Evolutionary conservation across 2,888 invertebrate genomes (phyloP).

Genomic region (Drosophila phalerata): DNA sequence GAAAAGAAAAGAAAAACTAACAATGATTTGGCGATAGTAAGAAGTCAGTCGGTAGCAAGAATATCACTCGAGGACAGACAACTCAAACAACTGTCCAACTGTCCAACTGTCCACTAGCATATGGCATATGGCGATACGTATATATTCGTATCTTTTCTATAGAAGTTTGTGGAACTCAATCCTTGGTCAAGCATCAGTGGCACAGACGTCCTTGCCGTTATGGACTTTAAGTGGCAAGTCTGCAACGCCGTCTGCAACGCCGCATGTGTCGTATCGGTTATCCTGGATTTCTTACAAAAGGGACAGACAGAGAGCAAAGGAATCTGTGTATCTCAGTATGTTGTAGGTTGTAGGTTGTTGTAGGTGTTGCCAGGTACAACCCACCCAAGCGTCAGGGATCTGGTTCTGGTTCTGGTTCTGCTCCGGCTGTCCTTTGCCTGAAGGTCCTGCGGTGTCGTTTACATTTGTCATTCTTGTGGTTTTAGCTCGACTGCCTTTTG

Average conservation of each 20-base stretch:
- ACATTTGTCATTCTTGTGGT: conserved; percentile 74
- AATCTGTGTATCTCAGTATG: conserved; percentile 42
- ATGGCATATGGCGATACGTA: conserved; percentile 66
- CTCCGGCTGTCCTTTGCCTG: conserved; percentile 34
- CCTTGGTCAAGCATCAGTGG: conserved; percentile 70
- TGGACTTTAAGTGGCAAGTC: conserved; percentile 64
- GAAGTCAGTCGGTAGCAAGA: conserved; percentile 62
- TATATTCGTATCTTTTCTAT: conserved; percentile 47
- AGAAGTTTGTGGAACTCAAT: conserved; percentile 59
- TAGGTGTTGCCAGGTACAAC: conserved; percentile 72
- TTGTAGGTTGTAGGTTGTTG: conserved; percentile 38
- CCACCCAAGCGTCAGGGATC: conserved; percentile 52
- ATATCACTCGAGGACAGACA: conserved; percentile 39
- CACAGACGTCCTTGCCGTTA: conserved; percentile 33
- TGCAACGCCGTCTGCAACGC: conserved; percentile 74
- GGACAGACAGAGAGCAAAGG: conserved; percentile 25
- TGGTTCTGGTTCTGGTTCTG: background rate
- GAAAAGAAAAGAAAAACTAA: conserved; percentile 55
- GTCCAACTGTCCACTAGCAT: conserved; percentile 60
- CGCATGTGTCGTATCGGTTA: conserved; percentile 59
- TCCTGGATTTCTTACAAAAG: conserved; percentile 31
- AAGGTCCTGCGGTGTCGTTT: conserved; percentile 62
- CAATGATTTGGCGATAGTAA: conserved; percentile 52
- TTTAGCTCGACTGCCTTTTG: conserved; percentile 51
- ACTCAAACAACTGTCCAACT: conserved; percentile 71